Percentiles rank a stretch among this genome's conserved stretches.
These are phyloP conservation scores for Menura novaehollandiae DNA, from an alignment of 2,113 vertebrate species.

Conservation along the genomic window DNA sequence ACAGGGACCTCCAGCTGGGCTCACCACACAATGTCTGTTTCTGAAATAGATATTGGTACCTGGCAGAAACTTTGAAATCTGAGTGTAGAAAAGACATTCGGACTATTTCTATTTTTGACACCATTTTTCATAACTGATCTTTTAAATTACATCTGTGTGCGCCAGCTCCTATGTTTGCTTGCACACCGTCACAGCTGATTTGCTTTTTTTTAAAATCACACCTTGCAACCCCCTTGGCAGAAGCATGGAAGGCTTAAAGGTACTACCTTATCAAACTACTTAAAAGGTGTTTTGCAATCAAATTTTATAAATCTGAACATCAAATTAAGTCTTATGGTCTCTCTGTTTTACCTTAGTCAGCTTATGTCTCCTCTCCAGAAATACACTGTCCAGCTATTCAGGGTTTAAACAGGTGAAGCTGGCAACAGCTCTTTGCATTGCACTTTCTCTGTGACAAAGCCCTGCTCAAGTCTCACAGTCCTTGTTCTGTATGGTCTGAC, in stretches of 20 bases:
- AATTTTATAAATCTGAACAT: neutral
- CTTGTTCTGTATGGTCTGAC: neutral
- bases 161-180: neutral
- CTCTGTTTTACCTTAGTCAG: conserved; percentile 36
- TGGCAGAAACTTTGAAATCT: neutral
- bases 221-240: neutral
- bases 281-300: neutral
- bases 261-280: neutral
- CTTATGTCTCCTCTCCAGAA: conserved; percentile 27
- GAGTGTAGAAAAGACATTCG: neutral
- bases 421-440: neutral
- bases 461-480: neutral
- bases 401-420: conserved; percentile 27
- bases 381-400: conserved; percentile 41
- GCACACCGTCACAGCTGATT: neutral
- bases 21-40: neutral
- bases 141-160: neutral
- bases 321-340: neutral
- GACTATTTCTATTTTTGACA: neutral
- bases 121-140: neutral
- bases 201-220: neutral
- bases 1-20: neutral
- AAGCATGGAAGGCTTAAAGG: neutral
- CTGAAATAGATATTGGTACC: neutral
- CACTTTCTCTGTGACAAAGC: neutral